Evolutionary conservation across 2,888 invertebrate species (phyloP).

Genomic region (Periphyllus acericola): DNA sequence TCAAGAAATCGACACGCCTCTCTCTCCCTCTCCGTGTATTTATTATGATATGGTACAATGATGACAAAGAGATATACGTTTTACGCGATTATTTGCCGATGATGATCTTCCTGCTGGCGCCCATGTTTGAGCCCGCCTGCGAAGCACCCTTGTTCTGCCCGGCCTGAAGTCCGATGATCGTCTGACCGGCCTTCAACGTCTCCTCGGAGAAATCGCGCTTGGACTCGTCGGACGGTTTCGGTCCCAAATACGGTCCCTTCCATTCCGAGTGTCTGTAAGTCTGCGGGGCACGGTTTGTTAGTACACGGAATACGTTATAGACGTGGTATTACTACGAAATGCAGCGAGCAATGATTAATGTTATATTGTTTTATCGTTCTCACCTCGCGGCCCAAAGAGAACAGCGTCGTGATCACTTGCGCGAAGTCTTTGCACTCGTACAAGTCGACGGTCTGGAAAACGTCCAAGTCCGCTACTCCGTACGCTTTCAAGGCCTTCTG

Average conservation of each 20-base stretch:
- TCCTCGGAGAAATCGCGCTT: constrained; percentile 95
- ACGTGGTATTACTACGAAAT: not conserved
- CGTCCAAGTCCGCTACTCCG: constrained; percentile 90
- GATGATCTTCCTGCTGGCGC: constrained; percentile 89
- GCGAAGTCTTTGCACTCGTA: constrained; percentile 92
- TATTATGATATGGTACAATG: not conserved
- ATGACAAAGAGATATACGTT: not conserved
- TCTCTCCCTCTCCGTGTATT: not conserved
- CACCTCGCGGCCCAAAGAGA: constrained; percentile 86
- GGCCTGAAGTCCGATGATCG: constrained; percentile 92
- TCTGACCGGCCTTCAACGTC: constrained; percentile 87
- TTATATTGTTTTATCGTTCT: constrained; percentile 17
- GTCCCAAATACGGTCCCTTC: constrained; percentile 89
- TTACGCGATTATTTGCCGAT: constrained; percentile 80
- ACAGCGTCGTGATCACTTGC: constrained; percentile 85
- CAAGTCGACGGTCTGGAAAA: constrained; percentile 94
- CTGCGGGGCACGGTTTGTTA: too few species aligned
- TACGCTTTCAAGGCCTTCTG: constrained; percentile 85
- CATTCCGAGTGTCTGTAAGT: constrained; percentile 87
- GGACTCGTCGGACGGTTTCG: constrained; percentile 93
- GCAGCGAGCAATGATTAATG: not conserved
- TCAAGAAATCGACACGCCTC: not conserved
- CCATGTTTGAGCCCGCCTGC: constrained; percentile 90
- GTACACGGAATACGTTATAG: constrained; percentile 13
- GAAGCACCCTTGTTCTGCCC: constrained; percentile 96